These are phyloP conservation scores for Oopsacas minuta DNA, from an alignment of 37 sponge, comb jelly and placozoan genomes.

Conservation along the genomic window DNA sequence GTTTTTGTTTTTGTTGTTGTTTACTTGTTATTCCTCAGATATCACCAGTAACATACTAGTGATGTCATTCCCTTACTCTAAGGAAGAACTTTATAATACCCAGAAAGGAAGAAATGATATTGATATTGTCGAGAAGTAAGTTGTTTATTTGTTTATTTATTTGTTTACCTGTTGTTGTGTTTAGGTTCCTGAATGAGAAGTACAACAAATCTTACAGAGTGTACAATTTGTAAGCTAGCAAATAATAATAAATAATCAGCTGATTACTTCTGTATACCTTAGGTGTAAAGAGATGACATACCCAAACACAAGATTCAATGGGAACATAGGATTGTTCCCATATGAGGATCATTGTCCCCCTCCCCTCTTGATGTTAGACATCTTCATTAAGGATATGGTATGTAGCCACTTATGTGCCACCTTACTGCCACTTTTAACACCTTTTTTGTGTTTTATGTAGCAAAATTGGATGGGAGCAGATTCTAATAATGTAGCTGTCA, in stretches of 20 bases:
- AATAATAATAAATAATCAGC: not conserved
- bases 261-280: not conserved
- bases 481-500: constrained; percentile 27
- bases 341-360: constrained; percentile 43
- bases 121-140: not conserved
- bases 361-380: constrained; percentile 18
- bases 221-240: constrained; percentile 32
- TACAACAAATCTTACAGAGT: constrained; percentile 30
- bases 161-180: not conserved
- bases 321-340: constrained; percentile 31
- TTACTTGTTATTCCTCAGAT: not conserved
- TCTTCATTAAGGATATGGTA: constrained; percentile 39
- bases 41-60: not conserved
- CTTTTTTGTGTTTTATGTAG: constrained; percentile 20
- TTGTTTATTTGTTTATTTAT: not conserved
- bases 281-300: constrained; percentile 39
- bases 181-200: constrained; percentile 29
- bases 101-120: not conserved
- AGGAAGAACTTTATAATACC: not conserved
- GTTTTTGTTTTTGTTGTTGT: not conserved
- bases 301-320: constrained; percentile 31
- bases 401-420: not conserved
- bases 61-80: constrained; percentile 13
- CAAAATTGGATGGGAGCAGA: constrained; percentile 21
- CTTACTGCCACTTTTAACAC: not conserved